Percentiles rank a stretch among this genome's conserved stretches.
Evolutionary conservation across 1,140 invertebrate species (phyloP).

Genomic region (Xylocopa sonorina): DNA sequence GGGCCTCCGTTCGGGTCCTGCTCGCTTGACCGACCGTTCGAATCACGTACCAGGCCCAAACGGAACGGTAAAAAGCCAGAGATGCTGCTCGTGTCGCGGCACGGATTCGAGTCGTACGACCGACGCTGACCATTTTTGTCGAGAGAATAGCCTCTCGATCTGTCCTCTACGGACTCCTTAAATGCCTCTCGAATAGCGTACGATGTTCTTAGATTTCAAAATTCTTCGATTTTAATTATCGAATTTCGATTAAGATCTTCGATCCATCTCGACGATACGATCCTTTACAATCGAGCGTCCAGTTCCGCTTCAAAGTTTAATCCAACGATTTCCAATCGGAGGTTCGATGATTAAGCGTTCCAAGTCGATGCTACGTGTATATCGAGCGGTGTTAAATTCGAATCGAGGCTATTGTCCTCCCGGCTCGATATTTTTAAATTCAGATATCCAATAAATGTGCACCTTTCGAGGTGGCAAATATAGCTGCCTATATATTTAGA

Average conservation of each 20-base stretch:
- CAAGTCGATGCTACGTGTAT: too few species aligned
- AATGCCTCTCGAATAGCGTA: constrained; percentile 13
- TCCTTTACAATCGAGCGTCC: too few species aligned
- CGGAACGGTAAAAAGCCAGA: constrained; percentile 67
- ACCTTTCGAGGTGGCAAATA: neutral
- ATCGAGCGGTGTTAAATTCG: neutral
- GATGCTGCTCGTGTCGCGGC: constrained; percentile 29
- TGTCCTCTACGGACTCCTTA: constrained; percentile 6
- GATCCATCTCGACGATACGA: too few species aligned
- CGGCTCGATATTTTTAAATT: neutral
- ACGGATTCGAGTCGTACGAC: constrained; percentile 51
- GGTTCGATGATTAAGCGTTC: too few species aligned
- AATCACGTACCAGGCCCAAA: constrained; percentile 64
- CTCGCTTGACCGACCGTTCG: constrained; percentile 60
- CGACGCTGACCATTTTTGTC: constrained; percentile 6
- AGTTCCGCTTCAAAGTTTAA: neutral
- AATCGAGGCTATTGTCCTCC: neutral
- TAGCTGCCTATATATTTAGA: neutral
- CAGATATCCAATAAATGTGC: neutral
- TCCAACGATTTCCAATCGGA: too few species aligned
- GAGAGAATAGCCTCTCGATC: constrained; percentile 21
- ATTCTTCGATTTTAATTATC: neutral
- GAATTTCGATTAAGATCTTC: neutral
- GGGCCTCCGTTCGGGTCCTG: constrained; percentile 22
- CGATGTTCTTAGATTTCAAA: neutral